Evolutionary conservation across 2,888 invertebrate species (phyloP).

Genomic region (Caenorhabditis japonica): DNA sequence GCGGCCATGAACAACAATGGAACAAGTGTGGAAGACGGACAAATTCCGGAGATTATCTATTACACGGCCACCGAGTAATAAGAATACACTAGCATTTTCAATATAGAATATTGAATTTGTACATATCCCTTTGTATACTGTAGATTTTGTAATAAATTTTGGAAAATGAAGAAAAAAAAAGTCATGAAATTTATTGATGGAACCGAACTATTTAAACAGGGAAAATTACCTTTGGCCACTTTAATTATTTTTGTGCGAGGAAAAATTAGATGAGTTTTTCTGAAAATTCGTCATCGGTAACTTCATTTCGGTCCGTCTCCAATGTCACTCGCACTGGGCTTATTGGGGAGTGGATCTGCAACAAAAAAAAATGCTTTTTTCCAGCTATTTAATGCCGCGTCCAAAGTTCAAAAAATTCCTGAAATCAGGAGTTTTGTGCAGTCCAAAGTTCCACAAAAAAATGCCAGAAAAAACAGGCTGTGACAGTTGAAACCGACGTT

Average conservation of each 20-base stretch:
- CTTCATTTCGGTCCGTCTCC: constrained; percentile 41
- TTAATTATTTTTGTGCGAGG: neutral
- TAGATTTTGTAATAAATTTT: neutral
- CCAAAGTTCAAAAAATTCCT: too few species aligned
- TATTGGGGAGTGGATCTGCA: constrained; percentile 50
- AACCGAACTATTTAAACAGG: neutral
- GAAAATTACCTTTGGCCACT: constrained; percentile 39
- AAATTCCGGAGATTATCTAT: constrained; percentile 89
- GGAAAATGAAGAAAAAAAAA: too few species aligned
- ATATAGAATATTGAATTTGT: constrained; percentile 2
- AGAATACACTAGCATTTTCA: too few species aligned
- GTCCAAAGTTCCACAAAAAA: too few species aligned
- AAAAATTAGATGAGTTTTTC: constrained; percentile 48
- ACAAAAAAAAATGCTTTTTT: neutral
- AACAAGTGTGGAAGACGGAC: constrained; percentile 88
- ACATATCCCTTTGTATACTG: constrained; percentile 1
- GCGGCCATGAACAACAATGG: constrained; percentile 87
- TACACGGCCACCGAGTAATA: constrained; percentile 75
- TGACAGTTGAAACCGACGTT: too few species aligned
- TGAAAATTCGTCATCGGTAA: constrained; percentile 54
- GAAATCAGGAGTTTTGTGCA: too few species aligned
- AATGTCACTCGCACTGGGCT: constrained; percentile 43
- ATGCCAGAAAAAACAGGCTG: too few species aligned
- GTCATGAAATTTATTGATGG: too few species aligned
- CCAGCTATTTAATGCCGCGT: neutral